Percentiles rank a stretch among this genome's conserved stretches.
Evolutionary conservation across 2,113 vertebrate genomes (phyloP).

Genomic region (Phoxinus phoxinus): DNA sequence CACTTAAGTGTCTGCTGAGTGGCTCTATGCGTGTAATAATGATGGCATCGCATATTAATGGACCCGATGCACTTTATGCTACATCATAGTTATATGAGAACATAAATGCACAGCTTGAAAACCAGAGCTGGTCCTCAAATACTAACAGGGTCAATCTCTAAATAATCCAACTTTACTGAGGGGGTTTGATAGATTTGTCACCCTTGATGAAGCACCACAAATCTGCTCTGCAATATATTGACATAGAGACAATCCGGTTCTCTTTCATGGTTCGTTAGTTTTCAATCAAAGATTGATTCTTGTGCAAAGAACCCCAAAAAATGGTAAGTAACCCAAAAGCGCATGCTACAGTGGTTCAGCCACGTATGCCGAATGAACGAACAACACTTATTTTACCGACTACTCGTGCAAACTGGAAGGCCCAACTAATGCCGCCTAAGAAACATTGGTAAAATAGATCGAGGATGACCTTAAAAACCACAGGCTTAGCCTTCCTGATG

Average conservation of each 20-base stretch:
- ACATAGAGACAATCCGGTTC: background rate
- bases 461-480: background rate
- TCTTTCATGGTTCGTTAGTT: background rate
- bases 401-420: background rate
- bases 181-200: constrained; percentile 9
- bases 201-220: background rate
- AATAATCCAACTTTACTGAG: constrained; percentile 29
- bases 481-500: background rate
- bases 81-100: constrained; percentile 36
- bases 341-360: background rate
- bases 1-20: constrained; percentile 52
- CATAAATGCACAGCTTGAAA: background rate
- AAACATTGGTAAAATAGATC: background rate
- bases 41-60: constrained; percentile 50
- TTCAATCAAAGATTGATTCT: background rate
- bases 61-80: constrained; percentile 30
- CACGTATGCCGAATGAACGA: background rate
- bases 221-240: background rate
- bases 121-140: constrained; percentile 31
- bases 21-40: constrained; percentile 43
- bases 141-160: constrained; percentile 27
- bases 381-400: background rate
- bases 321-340: background rate
- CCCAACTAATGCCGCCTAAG: background rate
- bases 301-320: background rate